A percentile compares a stretch with the other conserved stretches of the same genome.
Conservation (phyloP, 2,113 vertebrate species). For the Heteronetta atricapilla region DNA sequence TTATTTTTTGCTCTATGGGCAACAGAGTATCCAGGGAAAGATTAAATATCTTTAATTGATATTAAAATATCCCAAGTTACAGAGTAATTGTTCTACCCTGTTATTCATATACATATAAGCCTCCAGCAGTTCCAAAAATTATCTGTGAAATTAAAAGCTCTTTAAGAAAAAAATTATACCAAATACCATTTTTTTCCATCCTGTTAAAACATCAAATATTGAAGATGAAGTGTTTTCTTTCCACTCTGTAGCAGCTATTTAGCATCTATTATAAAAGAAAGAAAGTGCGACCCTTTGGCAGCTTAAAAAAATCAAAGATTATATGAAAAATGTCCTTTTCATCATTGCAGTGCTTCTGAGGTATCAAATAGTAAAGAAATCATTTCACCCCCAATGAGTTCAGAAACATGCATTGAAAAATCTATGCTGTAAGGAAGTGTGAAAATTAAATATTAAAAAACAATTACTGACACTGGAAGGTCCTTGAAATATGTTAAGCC, state of each 20-base stretch:
- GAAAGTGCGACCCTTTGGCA: background rate
- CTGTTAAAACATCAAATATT: background rate
- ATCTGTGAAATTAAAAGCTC: background rate
- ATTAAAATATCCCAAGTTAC: background rate
- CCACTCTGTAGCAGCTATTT: background rate
- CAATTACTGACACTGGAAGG: background rate
- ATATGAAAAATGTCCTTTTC: slow-evolving; percentile 1
- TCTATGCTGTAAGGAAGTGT: background rate
- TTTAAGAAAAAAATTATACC: background rate
- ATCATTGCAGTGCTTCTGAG: background rate
- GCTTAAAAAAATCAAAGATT: background rate
- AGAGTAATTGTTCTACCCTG: slow-evolving; percentile 5
- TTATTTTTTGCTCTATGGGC: background rate
- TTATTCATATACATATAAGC: background rate
- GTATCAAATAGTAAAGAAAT: background rate
- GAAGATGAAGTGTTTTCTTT: slow-evolving; percentile 2
- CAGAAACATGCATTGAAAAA: background rate
- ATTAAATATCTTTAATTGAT: background rate
- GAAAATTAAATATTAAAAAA: slow-evolving; percentile 6
- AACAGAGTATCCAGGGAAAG: background rate
- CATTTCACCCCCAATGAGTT: background rate
- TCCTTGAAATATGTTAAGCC: slow-evolving; percentile 8
- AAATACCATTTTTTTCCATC: background rate
- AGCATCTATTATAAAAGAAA: background rate
- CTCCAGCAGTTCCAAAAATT: background rate